Base-by-base conservation (phyloP, 2,888 invertebrate genomes). In the Meandrusa payeni region DNA sequence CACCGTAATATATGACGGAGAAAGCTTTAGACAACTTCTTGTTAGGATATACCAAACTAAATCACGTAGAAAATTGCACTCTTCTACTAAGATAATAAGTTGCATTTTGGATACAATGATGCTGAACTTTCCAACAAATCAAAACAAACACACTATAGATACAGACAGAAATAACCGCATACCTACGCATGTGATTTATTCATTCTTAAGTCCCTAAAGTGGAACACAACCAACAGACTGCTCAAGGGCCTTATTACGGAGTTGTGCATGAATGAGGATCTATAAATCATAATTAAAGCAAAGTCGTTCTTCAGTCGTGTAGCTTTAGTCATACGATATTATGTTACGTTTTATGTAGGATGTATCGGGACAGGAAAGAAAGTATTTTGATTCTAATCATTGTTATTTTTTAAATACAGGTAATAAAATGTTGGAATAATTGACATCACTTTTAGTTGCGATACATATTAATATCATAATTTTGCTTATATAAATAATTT, bases 121-220 rank as follows among this genome's bases (percentile, higher is more conserved):
- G 39, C 12, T 39, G 3, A 22, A 23, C 19, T 27, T 37, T 37
- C 37, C 15, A 24, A 13, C 6, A 40, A 26, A 23, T 12, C 9
- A 5, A 15, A 15, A 28, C n/a, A 23, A 3, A 22, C 10, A 31
- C 15, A 31, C 3, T 29, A 17, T n/a, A 19, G 23, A 17, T 28
- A 37, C 27, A 17, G 17, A 31, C 29, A 23, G 36, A 36, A 42
- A 29, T 42, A 42, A 10, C 29, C 29, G 24, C 29, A 9, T 36
- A 29, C 41, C 9, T 33, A 27, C 36, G 23, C 36, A 36, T 36
- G 29, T 36, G 29, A 42, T 42, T 42, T 37, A 42, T 42, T 37
- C 23, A 36, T 28, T 28, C 22, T 41, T 29, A 42, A 36, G 36
- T 42, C 23, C 29, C 36, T 42, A 7, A 36, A 42, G 19, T 37